phyloP scores from a whole-genome alignment of 2,113 vertebrate species.

The Cisticola juncidis region DNA sequence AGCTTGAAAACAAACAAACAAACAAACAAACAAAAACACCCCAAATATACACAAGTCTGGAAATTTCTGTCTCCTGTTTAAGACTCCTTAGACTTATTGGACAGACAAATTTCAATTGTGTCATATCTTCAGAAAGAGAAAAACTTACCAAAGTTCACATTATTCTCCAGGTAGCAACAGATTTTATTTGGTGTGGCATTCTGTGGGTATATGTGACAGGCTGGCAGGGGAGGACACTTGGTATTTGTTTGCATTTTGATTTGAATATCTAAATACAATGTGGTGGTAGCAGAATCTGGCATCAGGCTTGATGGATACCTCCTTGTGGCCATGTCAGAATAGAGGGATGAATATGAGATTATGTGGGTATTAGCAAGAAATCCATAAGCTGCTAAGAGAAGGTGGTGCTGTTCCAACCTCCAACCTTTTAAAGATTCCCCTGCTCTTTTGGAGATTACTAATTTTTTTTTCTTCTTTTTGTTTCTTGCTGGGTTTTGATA shows the following conservation, averaged over 20 bases:
- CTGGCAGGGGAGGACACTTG: fast-evolving
- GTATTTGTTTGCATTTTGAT: not conserved
- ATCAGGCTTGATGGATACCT: not conserved
- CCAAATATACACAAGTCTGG: not conserved
- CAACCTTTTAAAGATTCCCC: not conserved
- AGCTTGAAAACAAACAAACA: not conserved
- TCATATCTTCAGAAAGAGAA: not conserved
- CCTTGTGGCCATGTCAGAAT: not conserved
- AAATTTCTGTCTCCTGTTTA: not conserved
- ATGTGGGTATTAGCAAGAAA: not conserved
- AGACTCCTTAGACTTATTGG: not conserved
- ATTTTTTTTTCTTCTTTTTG: not conserved
- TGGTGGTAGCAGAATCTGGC: not conserved
- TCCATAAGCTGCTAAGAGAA: not conserved
- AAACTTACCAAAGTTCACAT: not conserved
- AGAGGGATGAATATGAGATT: fast-evolving
- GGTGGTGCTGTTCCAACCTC: not conserved
- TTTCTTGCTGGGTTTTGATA: fast-evolving
- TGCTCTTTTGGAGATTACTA: not conserved
- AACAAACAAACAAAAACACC: too few relatives aligned
- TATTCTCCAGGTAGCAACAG: not conserved
- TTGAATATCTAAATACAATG: not conserved
- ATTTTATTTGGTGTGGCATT: not conserved
- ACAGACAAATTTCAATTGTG: not conserved
- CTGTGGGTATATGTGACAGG: not conserved